These are phyloP conservation scores for Oasisia sp. DNA, from an alignment of 2,888 invertebrate genomes.

Conservation along the genomic window DNA sequence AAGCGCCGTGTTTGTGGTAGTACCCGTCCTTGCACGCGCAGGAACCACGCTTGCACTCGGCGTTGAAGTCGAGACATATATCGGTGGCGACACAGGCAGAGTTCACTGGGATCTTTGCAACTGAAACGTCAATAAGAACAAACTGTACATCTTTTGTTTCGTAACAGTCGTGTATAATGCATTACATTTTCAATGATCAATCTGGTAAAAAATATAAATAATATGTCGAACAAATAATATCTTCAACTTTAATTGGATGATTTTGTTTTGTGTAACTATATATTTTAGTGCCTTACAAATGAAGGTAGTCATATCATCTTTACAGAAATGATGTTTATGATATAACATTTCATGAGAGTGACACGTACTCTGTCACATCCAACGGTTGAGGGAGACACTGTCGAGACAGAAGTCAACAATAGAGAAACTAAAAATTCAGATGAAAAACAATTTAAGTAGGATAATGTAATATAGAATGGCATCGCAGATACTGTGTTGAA, in stretches of 20 bases:
- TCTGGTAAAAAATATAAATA: neutral
- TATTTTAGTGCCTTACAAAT: neutral
- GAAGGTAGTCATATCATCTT: neutral
- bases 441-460: too few relatives aligned
- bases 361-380: too few relatives aligned
- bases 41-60: neutral
- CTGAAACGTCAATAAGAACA: neutral
- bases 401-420: too few relatives aligned
- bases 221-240: neutral
- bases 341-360: too few relatives aligned
- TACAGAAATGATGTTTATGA: neutral
- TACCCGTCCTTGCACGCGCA: constrained; percentile 35
- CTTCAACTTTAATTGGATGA: neutral
- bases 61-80: neutral
- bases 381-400: too few relatives aligned
- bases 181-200: neutral
- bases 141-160: neutral
- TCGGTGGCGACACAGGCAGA: neutral
- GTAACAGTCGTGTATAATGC: neutral
- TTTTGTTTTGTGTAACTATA: neutral
- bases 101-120: neutral
- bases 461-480: too few relatives aligned
- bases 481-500: too few relatives aligned
- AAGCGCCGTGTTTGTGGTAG: constrained; percentile 33
- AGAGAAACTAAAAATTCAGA: too few relatives aligned